Percentiles rank a stretch among this genome's conserved stretches.
Conservation (phyloP, 2,797 vertebrate genomes). For the Cebuella pygmaea region DNA sequence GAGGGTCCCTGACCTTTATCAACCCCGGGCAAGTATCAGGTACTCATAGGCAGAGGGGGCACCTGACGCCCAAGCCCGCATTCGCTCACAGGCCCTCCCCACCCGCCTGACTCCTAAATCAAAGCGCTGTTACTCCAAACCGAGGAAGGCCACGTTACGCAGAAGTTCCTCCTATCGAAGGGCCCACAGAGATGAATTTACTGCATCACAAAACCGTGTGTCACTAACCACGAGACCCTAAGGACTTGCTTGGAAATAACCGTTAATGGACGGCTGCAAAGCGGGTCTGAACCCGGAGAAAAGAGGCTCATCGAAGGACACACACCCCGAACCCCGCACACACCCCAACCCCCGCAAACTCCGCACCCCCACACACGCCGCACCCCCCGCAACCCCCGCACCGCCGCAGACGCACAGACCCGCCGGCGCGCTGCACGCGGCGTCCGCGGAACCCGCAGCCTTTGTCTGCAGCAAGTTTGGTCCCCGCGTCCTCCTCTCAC, state of each 20-base stretch:
- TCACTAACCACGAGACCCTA: accelerated
- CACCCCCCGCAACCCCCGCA: too few species aligned
- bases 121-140: accelerated
- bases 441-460: neutral
- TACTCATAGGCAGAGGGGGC: neutral
- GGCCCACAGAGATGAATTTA: neutral
- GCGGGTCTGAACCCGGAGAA: neutral
- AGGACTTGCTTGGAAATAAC: neutral
- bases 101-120: too few species aligned
- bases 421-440: neutral
- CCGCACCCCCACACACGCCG: too few species aligned
- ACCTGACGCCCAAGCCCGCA: accelerated
- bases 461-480: neutral
- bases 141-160: accelerated
- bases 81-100: neutral
- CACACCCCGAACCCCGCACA: neutral
- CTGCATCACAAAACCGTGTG: neutral
- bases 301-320: accelerated
- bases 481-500: neutral
- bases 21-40: neutral
- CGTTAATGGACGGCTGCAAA: accelerated
- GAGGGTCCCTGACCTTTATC: neutral
- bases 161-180: neutral
- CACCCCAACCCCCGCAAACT: too few species aligned
- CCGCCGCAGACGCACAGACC: neutral